Evolutionary conservation across 2,888 invertebrate genomes (phyloP).

Genomic region (Eugnorisma glareosa): DNA sequence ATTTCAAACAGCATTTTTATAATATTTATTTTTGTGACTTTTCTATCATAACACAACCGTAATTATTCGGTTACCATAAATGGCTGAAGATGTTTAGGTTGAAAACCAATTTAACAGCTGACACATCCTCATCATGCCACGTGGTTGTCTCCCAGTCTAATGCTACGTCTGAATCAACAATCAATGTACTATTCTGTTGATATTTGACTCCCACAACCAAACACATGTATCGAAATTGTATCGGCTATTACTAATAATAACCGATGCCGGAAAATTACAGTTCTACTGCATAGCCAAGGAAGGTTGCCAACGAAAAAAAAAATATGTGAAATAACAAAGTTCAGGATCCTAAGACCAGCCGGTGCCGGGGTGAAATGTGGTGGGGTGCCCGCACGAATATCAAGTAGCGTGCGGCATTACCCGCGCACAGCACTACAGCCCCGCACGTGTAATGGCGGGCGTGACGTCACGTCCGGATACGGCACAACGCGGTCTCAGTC

Average conservation of each 20-base stretch:
- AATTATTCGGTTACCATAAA: not conserved
- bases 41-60: not conserved
- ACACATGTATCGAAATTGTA: slow-evolving; percentile 26
- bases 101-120: not conserved
- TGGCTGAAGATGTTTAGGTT: not conserved
- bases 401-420: slow-evolving; percentile 78
- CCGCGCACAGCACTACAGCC: slow-evolving; percentile 62
- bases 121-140: slow-evolving; percentile 4
- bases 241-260: slow-evolving; percentile 42
- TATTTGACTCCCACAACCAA: slow-evolving; percentile 16
- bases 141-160: slow-evolving; percentile 15
- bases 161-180: not conserved
- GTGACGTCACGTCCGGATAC: slow-evolving; percentile 82
- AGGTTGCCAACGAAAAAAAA: slow-evolving; percentile 73
- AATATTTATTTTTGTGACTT: not conserved
- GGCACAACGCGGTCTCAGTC: slow-evolving; percentile 71
- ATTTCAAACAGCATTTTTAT: not conserved
- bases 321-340: slow-evolving; percentile 84
- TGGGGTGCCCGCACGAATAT: slow-evolving; percentile 80
- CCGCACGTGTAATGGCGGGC: slow-evolving; percentile 79
- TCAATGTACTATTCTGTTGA: slow-evolving; percentile 17
- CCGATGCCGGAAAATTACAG: slow-evolving; percentile 65
- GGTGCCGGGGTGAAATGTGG: slow-evolving; percentile 85
- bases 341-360: slow-evolving; percentile 82
- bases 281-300: slow-evolving; percentile 70